Conservation (phyloP, 2,113 vertebrate genomes). For the Felis chaus region DNA sequence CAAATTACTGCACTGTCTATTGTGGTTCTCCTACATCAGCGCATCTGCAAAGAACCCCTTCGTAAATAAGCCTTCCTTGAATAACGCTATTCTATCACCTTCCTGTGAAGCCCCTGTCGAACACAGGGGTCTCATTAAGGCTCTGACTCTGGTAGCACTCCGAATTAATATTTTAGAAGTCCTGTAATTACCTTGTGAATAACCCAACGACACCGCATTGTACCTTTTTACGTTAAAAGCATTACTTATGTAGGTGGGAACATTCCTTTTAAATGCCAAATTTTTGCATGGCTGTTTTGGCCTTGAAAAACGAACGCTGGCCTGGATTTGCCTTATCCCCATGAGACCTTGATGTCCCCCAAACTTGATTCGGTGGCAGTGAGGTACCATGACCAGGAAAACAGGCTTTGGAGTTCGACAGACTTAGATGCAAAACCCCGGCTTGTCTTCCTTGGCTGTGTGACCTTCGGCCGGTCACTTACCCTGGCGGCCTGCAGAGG, state of each 20-base stretch:
- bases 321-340: background rate
- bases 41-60: background rate
- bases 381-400: background rate
- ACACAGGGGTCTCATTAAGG: background rate
- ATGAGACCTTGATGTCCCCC: background rate
- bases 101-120: background rate
- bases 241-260: slow-evolving; percentile 44
- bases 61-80: background rate
- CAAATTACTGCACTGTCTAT: background rate
- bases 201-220: background rate
- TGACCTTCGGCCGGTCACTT: background rate
- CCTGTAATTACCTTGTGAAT: background rate
- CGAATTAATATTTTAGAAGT: slow-evolving; percentile 48
- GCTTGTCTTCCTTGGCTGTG: background rate
- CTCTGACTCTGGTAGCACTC: background rate
- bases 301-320: background rate
- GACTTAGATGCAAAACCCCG: background rate
- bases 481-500: background rate
- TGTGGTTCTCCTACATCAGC: background rate
- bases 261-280: slow-evolving; percentile 19
- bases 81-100: background rate
- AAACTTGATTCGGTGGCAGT: background rate
- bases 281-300: background rate
- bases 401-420: background rate
- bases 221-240: slow-evolving; percentile 44